These are phyloP conservation scores for Leguminivora glycinivorella DNA, from an alignment of 1,140 invertebrate genomes.

Conservation along the genomic window DNA sequence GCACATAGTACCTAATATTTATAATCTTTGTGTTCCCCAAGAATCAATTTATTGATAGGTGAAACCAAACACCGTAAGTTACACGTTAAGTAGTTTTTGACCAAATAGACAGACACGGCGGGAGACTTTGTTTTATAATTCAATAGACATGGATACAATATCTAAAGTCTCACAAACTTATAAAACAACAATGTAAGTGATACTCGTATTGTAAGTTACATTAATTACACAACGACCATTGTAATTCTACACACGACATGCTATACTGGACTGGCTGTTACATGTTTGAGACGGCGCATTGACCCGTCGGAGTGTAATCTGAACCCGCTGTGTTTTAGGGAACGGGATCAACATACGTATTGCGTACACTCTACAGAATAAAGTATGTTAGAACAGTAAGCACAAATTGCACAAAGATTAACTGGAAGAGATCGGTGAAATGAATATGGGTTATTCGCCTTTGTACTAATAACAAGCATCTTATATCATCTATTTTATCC, in stretches of 20 bases:
- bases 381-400: not conserved
- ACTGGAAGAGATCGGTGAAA: too few species aligned
- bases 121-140: too few species aligned
- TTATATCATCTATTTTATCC: too few species aligned
- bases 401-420: too few species aligned
- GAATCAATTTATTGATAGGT: too few species aligned
- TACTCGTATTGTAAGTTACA: conserved; percentile 12
- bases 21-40: too few species aligned
- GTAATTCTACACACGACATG: conserved; percentile 12
- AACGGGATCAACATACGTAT: not conserved
- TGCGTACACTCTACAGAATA: not conserved
- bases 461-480: too few species aligned
- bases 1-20: too few species aligned
- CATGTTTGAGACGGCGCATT: conserved; percentile 11
- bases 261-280: not conserved
- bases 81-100: too few species aligned
- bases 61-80: too few species aligned
- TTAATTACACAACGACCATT: not conserved
- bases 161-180: not conserved
- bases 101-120: too few species aligned
- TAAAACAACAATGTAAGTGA: not conserved
- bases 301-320: conserved; percentile 1
- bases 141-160: not conserved
- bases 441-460: too few species aligned
- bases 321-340: conserved; percentile 19